phyloP scores from a whole-genome alignment of 2,113 vertebrate species.

The Suncus etruscus region DNA sequence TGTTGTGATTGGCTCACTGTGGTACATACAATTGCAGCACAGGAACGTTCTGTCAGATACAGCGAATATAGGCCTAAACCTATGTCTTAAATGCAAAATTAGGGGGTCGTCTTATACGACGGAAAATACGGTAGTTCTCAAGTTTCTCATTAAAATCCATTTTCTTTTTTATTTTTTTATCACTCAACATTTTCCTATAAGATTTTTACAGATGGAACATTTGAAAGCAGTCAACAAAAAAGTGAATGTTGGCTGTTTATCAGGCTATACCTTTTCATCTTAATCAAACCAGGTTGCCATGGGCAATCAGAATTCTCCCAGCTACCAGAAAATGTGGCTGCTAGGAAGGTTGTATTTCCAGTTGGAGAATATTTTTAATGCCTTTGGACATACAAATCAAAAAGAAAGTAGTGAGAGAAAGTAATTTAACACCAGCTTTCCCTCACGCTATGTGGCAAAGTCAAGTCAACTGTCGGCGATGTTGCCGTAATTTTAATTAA shows the following conservation, averaged over 20 bases:
- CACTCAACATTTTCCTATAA: background rate
- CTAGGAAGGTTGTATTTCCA: constrained; percentile 52
- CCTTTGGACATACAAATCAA: constrained; percentile 34
- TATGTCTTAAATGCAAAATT: no score
- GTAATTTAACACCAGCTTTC: constrained; percentile 70
- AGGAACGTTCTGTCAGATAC: no score
- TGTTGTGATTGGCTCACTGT: no score
- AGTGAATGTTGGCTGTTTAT: background rate
- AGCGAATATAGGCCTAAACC: no score
- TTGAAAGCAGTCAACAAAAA: constrained; percentile 56
- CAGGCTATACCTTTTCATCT: constrained; percentile 59
- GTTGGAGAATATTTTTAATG: constrained; percentile 65
- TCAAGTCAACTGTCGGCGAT: constrained; percentile 44
- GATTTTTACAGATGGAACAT: constrained; percentile 33
- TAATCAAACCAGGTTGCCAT: constrained; percentile 57
- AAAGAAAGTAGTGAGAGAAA: background rate
- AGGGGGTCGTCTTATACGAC: no score
- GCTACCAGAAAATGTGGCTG: constrained; percentile 40
- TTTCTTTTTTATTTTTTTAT: background rate
- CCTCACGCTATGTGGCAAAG: constrained; percentile 17
- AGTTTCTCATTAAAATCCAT: background rate
- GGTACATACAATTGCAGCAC: no score
- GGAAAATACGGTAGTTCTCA: no score
- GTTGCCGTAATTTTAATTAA: constrained; percentile 47
- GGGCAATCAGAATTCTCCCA: constrained; percentile 55